Evolutionary conservation across 2,888 invertebrate genomes (phyloP).

Genomic region (Platerodrilus igneus): DNA sequence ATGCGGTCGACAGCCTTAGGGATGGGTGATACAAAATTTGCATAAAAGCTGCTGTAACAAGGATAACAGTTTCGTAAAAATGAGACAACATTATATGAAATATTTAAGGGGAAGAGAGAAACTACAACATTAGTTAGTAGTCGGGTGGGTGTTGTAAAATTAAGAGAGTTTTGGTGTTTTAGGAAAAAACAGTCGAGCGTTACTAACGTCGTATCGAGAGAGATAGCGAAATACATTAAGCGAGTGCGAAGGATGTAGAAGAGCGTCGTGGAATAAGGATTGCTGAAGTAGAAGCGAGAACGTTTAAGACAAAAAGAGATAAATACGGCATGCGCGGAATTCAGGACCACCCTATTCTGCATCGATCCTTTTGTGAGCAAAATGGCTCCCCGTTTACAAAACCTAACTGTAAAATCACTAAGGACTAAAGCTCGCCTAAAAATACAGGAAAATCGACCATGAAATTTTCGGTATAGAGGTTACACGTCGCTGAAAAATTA

Average conservation of each 20-base stretch:
- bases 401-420: slow-evolving; percentile 47
- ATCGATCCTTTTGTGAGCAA: slow-evolving; percentile 48
- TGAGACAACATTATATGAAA: slow-evolving; percentile 11
- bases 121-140: slow-evolving; percentile 18
- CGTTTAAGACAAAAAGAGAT: slow-evolving; percentile 50
- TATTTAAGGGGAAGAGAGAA: slow-evolving; percentile 8
- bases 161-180: slow-evolving; percentile 11
- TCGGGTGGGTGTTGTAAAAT: slow-evolving; percentile 9
- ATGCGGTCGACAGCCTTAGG: slow-evolving; percentile 38
- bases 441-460: slow-evolving; percentile 41
- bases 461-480: slow-evolving; percentile 44
- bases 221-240: slow-evolving; percentile 26
- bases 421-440: slow-evolving; percentile 38
- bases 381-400: slow-evolving; percentile 49
- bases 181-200: slow-evolving; percentile 17
- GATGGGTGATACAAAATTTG: slow-evolving; percentile 36
- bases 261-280: slow-evolving; percentile 33
- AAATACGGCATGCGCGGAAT: slow-evolving; percentile 48
- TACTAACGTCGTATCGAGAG: slow-evolving; percentile 20
- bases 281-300: slow-evolving; percentile 44
- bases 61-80: slow-evolving; percentile 11
- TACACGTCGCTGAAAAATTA: slow-evolving; percentile 46
- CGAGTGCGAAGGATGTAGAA: slow-evolving; percentile 20
- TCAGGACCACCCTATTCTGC: slow-evolving; percentile 46
- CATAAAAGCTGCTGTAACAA: slow-evolving; percentile 32